Evolutionary conservation across 1,140 invertebrate genomes (phyloP), one percentile per base, ranked within the genome.

Genomic region (Chelonus insularis): DNA sequence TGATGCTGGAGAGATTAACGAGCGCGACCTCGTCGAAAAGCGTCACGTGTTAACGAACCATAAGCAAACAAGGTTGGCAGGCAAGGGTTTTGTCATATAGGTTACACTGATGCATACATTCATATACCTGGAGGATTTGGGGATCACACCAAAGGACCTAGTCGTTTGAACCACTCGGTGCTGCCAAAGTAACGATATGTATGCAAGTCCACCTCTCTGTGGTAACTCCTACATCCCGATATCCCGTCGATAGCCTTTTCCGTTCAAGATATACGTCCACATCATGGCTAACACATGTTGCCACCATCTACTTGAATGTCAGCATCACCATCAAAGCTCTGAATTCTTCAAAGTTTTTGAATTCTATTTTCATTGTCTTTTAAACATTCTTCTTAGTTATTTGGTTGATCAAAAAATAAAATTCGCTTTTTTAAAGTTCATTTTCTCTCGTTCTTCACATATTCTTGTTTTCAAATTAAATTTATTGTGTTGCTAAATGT

Each of bases 111-210:
- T 52, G 25, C 50, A 34, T 36, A 5, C 47, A 32, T 45, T 18
- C 25, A 32, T 45, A 51, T 62, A 45, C n/a, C 36, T 48, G 32
- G 11, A 29, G 20, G 21, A 50, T 32, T n/a, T n/a, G 12, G 20
- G 9, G 56, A 21, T 14, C n/a, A 14, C 8, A 55, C 18, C 51
- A 39, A 55, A 55, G 51, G 51, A 37, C 34, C 29, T 64, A 57
- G 68, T 63, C 73, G 63, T 76, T 75, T 62, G 65, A 72, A 67
- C 70, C 72, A 78, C 70, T 70, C 66, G 72, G 71, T 50, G 68
- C 70, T 70, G 57, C 62, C 67, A 74, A 78, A 71, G 61, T 64
- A 58, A 65, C 75, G 69, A 78, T 76, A 78, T 77, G 72, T 78
- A 79, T 77, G 77, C 77, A 73, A 62, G 62, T 57, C 67, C 68